phyloP scores from a whole-genome alignment of 2,113 vertebrate genomes.

The Silurus meridionalis region DNA sequence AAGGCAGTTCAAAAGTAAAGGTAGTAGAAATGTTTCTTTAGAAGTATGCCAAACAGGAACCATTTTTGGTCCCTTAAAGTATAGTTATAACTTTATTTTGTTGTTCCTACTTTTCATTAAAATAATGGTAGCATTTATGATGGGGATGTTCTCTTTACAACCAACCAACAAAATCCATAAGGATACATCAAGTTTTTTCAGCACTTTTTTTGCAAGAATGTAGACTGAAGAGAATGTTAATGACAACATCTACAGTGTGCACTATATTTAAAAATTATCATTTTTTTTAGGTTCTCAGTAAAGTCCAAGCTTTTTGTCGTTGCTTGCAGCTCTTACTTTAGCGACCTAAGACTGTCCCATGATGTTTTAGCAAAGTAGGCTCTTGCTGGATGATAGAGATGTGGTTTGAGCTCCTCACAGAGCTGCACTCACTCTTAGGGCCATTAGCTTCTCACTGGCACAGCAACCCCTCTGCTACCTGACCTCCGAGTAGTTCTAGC shows the following conservation, averaged over 20 bases:
- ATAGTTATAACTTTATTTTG: not conserved
- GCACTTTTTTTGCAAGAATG: not conserved
- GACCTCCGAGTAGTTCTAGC: constrained; percentile 37
- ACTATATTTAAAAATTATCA: not conserved
- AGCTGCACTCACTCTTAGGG: constrained; percentile 40
- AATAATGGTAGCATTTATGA: not conserved
- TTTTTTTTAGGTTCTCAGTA: not conserved
- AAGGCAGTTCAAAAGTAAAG: not conserved
- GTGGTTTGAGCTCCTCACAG: constrained; percentile 44
- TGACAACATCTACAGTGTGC: not conserved
- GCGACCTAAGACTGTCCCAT: not conserved
- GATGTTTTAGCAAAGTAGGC: constrained; percentile 19
- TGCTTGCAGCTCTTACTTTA: not conserved
- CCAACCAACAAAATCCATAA: not conserved
- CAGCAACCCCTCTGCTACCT: constrained; percentile 42
- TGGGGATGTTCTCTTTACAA: not conserved
- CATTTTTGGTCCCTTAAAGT: not conserved
- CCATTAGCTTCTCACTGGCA: constrained; percentile 41
- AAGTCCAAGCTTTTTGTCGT: not conserved
- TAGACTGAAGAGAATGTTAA: not conserved
- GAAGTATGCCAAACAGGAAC: not conserved
- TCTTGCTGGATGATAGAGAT: constrained; percentile 41
- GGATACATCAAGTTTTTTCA: not conserved
- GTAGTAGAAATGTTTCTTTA: not conserved
- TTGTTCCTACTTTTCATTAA: not conserved